A percentile compares a stretch with the other conserved stretches of the same genome.
These are phyloP conservation scores for Ochotona curzoniae DNA, from an alignment of 2,113 vertebrate genomes.

Conservation along the genomic window DNA sequence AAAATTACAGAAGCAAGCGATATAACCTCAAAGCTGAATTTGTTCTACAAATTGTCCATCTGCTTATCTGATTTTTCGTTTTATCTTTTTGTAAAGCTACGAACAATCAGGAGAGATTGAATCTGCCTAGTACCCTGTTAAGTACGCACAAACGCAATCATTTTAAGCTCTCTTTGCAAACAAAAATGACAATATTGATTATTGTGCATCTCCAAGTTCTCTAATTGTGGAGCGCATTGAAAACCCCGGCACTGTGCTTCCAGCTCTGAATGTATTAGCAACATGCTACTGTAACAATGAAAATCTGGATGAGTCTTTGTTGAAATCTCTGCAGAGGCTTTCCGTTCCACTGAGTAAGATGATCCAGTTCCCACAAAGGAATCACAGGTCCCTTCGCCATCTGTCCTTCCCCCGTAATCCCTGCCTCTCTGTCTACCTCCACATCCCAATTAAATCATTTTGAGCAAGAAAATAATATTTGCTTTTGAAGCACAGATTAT, in stretches of 20 bases:
- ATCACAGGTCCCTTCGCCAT: rapidly evolving
- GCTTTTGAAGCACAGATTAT: not conserved
- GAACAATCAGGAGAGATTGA: not conserved
- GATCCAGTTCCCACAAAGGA: not conserved
- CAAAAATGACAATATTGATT: not conserved
- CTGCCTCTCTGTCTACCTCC: not conserved
- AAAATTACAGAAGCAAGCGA: not conserved
- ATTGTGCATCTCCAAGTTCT: not conserved
- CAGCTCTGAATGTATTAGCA: not conserved
- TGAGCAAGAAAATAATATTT: not conserved
- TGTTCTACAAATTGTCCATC: not conserved
- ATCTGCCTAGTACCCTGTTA: not conserved
- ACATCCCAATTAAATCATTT: not conserved
- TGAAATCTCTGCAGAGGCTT: not conserved
- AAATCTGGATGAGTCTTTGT: not conserved
- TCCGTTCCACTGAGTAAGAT: not conserved
- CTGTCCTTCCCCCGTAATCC: not conserved
- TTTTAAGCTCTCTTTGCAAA: not conserved
- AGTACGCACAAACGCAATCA: not conserved
- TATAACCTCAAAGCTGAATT: not conserved
- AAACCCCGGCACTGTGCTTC: not conserved
- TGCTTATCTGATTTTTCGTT: not conserved
- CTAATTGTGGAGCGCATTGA: not conserved
- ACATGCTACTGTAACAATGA: conserved; percentile 6
- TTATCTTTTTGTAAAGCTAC: not conserved